These are phyloP conservation scores for Cydia splendana DNA, from an alignment of 1,140 invertebrate genomes.

Conservation along the genomic window DNA sequence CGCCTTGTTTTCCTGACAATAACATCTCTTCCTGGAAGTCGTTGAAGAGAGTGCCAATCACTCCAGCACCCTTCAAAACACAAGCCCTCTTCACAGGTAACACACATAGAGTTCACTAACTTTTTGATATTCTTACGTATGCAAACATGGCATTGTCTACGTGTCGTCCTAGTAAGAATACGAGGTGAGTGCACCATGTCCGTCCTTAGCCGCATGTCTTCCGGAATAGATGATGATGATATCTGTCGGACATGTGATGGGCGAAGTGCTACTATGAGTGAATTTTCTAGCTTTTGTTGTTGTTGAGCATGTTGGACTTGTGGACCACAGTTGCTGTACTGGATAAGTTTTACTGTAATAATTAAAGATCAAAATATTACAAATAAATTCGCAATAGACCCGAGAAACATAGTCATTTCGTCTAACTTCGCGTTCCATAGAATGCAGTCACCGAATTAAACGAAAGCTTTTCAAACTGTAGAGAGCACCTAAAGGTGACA, in stretches of 20 bases:
- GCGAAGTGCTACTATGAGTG: neutral
- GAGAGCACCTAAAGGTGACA: too few species aligned
- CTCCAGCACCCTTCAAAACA: constrained; percentile 11
- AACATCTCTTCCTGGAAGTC: constrained; percentile 8
- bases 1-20: neutral
- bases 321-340: too few species aligned
- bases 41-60: constrained; percentile 12
- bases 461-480: too few species aligned
- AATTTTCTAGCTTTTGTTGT: neutral
- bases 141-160: neutral
- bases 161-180: neutral
- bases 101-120: neutral
- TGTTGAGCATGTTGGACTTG: too few species aligned
- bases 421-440: too few species aligned
- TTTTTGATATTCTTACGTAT: neutral
- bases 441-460: too few species aligned
- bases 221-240: neutral
- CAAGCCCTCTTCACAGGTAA: constrained; percentile 3
- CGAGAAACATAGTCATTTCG: too few species aligned
- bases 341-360: too few species aligned
- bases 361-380: too few species aligned
- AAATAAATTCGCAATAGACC: too few species aligned
- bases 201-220: constrained; percentile 1
- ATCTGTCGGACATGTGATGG: neutral
- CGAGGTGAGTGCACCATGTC: neutral